Percentiles rank a stretch among this genome's conserved stretches.
phyloP scores from a whole-genome alignment of 2,113 vertebrate species.

The Pelmatolapia mariae region DNA sequence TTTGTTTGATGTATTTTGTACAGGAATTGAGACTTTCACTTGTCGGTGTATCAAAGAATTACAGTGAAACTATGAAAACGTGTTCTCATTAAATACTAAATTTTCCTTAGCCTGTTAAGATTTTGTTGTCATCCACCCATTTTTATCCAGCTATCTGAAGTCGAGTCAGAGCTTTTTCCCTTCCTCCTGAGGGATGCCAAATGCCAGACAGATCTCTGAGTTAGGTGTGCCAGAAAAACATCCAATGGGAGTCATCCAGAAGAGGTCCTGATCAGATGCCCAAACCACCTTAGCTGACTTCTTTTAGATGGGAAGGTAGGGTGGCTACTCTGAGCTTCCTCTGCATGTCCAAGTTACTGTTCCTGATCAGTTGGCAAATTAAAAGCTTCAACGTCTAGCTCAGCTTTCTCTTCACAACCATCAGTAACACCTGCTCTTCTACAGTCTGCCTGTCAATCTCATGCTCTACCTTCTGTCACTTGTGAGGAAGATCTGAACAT shows the following conservation, averaged over 20 bases:
- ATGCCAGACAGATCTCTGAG: neutral
- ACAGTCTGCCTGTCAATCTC: neutral
- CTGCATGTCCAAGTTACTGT: neutral
- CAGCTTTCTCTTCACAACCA: neutral
- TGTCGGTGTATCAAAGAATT: neutral
- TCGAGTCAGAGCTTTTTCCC: accelerated
- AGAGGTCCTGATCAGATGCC: accelerated
- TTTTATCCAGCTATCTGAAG: neutral
- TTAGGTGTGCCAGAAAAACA: neutral
- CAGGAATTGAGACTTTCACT: neutral
- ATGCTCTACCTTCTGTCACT: neutral
- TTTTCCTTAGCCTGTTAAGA: neutral
- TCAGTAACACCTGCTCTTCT: neutral
- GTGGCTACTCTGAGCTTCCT: neutral
- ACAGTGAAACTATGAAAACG: neutral
- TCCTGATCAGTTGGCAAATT: neutral
- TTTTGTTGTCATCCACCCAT: neutral
- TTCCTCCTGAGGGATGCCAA: neutral
- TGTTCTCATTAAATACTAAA: neutral
- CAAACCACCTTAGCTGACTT: accelerated
- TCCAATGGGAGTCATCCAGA: neutral
- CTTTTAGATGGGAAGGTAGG: neutral
- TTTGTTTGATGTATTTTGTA: conserved; percentile 22
- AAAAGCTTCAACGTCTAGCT: neutral
- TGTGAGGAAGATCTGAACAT: neutral